Percentiles rank a stretch among this genome's conserved stretches.
phyloP scores from a whole-genome alignment of 1,140 invertebrate genomes.

The Microplitis demolitor region DNA sequence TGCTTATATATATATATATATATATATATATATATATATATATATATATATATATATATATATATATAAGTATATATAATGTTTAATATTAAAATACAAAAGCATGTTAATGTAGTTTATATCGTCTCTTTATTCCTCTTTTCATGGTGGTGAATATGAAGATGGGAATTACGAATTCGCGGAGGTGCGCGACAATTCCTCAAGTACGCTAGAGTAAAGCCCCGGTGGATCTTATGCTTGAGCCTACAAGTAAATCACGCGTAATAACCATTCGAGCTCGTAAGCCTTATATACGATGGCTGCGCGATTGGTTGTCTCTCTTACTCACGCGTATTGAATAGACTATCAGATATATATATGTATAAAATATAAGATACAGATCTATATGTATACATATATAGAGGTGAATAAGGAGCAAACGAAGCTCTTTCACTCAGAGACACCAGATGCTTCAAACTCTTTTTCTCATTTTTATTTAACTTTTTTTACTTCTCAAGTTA shows the following conservation, averaged over 20 bases:
- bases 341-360: background rate
- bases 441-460: constrained; percentile 7
- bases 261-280: constrained; percentile 42
- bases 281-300: constrained; percentile 41
- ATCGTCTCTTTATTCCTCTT: background rate
- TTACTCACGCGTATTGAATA: background rate
- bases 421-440: background rate
- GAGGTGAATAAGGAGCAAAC: background rate
- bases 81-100: too few species aligned
- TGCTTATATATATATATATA: too few species aligned
- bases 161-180: constrained; percentile 19
- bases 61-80: too few species aligned
- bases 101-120: too few species aligned
- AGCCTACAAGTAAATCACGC: constrained; percentile 39
- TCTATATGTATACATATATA: too few species aligned
- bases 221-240: constrained; percentile 10
- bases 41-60: too few species aligned
- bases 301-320: constrained; percentile 29
- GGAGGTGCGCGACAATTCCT: constrained; percentile 14
- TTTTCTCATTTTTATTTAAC: background rate
- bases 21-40: too few species aligned
- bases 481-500: background rate
- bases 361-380: background rate
- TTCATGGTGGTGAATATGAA: constrained; percentile 7
- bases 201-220: constrained; percentile 11